Evolutionary conservation across 1,140 invertebrate genomes (phyloP), one percentile per base, ranked within the genome.

Genomic region (Calephelis virginiensis): DNA sequence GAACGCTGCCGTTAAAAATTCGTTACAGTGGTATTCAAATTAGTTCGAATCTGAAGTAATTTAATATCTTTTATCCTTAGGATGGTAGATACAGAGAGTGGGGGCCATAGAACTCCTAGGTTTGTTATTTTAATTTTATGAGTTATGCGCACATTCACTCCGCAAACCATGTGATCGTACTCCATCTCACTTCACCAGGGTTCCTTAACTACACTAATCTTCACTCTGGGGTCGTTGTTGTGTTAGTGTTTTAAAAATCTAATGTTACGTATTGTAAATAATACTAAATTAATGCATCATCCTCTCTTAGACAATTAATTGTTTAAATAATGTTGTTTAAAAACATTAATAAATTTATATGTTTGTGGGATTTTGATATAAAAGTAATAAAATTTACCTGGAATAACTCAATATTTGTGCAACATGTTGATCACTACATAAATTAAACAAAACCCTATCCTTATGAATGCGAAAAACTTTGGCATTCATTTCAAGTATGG

Each of bases 61-160:
- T 63, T 46, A 28, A 46, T 47, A 63, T 65, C 49, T 81, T 85
- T 89, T 81, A 82, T 91, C 83, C 89, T 87, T 92, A 93, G 92
- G 92, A 92, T 93, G 89, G 91, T 93, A 92, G 93, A 93, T 86
- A 90, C 93, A 92, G 93, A 93, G 87, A 92, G 90, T 92, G 92
- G 90, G 87, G 90, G 92, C 84, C 92, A 93, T 93, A 93, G 91
- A 86, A 91, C 92, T 78, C 93, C 92, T 93, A 93, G 93, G 92
- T 93, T 93, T 93, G 93, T 93, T 90, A 92, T 91, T 85, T 80
- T 86, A 66, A 70, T 74, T 77, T 88, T 90, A 89, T 92, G 90
- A 88, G 89, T 90, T 91, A 83, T 77, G 76, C 74, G 82, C 83
- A 88, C 84, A 76, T 73, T 75, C 75, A 79, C 73, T 69, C 74